phyloP scores from a whole-genome alignment of 2,888 invertebrate species.

The Melanargia galathea region DNA sequence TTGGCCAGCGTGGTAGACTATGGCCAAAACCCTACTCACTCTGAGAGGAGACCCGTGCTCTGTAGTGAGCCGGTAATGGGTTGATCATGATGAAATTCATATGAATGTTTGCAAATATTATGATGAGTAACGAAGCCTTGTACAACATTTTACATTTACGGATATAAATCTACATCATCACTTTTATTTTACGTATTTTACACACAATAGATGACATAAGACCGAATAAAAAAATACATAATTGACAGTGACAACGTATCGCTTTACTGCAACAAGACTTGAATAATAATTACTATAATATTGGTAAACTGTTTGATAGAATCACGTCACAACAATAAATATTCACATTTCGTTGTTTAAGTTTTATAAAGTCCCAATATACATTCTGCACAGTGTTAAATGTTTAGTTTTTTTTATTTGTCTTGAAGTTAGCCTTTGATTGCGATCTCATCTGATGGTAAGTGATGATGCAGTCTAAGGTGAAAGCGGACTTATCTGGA shows the following conservation, averaged over 20 bases:
- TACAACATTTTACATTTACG: background rate
- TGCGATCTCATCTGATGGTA: too few species aligned
- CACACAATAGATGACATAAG: slow-evolving; percentile 21
- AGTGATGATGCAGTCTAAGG: too few species aligned
- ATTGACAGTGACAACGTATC: slow-evolving; percentile 14
- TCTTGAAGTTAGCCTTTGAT: too few species aligned
- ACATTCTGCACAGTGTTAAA: background rate
- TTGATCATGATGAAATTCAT: too few species aligned
- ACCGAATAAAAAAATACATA: slow-evolving; percentile 10
- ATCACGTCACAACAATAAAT: slow-evolving; percentile 15
- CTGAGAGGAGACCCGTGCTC: too few species aligned
- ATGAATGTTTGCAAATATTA: background rate
- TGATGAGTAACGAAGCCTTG: background rate
- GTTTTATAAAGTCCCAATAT: too few species aligned
- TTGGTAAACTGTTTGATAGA: slow-evolving; percentile 19
- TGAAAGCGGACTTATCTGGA: too few species aligned
- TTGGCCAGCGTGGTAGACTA: too few species aligned
- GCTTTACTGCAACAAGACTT: slow-evolving; percentile 4
- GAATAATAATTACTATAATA: slow-evolving; percentile 21
- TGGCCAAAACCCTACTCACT: too few species aligned
- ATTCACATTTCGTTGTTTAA: slow-evolving; percentile 14
- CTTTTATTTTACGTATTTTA: slow-evolving; percentile 5
- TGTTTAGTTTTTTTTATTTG: background rate
- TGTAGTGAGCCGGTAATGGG: too few species aligned
- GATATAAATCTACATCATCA: background rate